Evolutionary conservation across 2,888 invertebrate genomes (phyloP).

Genomic region (Smittia aterrima): DNA sequence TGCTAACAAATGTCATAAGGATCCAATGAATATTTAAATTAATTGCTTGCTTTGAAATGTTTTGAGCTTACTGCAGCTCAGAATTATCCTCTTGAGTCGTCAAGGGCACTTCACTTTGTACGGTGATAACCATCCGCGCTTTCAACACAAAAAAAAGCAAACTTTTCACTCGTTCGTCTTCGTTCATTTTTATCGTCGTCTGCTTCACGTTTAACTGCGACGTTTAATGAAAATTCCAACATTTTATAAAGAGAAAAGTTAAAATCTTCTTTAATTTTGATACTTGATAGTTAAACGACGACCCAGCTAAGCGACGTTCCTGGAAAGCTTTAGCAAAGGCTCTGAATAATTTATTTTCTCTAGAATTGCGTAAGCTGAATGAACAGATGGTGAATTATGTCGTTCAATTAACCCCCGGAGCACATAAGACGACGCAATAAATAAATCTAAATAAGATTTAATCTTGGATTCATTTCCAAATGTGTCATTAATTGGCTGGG

Average conservation of each 20-base stretch:
- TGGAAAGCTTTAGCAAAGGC: too few species aligned
- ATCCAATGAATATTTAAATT: too few species aligned
- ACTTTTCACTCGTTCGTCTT: constrained; percentile 6
- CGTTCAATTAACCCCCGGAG: not conserved
- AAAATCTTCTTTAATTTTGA: constrained; percentile 10
- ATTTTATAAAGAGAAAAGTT: not conserved
- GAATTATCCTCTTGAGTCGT: not conserved
- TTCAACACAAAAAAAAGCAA: not conserved
- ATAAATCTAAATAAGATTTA: not conserved
- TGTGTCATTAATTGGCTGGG: constrained; percentile 5
- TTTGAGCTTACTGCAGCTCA: too few species aligned
- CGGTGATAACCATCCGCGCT: too few species aligned
- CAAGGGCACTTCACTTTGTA: too few species aligned
- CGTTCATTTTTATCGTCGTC: not conserved
- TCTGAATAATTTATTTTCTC: too few species aligned
- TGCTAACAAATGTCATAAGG: not conserved
- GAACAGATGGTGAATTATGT: not conserved
- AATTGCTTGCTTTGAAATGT: too few species aligned
- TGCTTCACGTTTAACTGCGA: not conserved
- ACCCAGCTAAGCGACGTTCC: not conserved
- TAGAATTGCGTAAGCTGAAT: too few species aligned
- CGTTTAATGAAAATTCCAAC: constrained; percentile 20
- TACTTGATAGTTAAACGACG: constrained; percentile 10
- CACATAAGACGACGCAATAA: not conserved
- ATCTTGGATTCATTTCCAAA: not conserved